A percentile compares a stretch with the other conserved stretches of the same genome.
These are phyloP conservation scores for Mythimna loreyi DNA, from an alignment of 2,888 invertebrate genomes.

Conservation along the genomic window DNA sequence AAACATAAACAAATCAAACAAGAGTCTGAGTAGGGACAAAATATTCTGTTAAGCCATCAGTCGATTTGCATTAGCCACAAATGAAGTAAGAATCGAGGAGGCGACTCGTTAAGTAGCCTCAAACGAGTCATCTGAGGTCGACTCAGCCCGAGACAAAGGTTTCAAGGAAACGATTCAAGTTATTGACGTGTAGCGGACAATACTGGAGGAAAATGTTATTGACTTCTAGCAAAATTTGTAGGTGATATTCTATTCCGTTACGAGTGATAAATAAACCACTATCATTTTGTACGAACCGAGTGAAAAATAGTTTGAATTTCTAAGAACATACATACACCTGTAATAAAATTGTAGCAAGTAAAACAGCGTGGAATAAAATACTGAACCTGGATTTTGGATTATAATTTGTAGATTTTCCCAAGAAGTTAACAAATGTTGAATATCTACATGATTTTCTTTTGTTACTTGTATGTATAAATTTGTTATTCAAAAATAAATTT, in stretches of 20 bases:
- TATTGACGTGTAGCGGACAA: constrained; percentile 36
- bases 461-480: no score
- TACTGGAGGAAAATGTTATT: background rate
- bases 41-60: constrained; percentile 61
- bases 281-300: background rate
- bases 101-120: constrained; percentile 78
- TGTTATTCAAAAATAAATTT: background rate
- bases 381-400: background rate
- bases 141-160: constrained; percentile 69
- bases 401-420: background rate
- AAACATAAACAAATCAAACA: constrained; percentile 54
- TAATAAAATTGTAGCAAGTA: background rate
- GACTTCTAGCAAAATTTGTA: constrained; percentile 3
- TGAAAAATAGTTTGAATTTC: background rate
- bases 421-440: no score
- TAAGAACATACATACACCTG: background rate
- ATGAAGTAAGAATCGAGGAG: constrained; percentile 64
- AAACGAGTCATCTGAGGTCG: constrained; percentile 77
- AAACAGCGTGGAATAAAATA: background rate
- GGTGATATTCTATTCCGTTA: background rate
- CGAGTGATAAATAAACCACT: background rate
- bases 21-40: constrained; percentile 49
- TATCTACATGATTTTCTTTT: background rate
- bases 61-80: constrained; percentile 67
- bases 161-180: constrained; percentile 42